Base-by-base conservation (phyloP, 2,888 invertebrate genomes). In the Andrena hattorfiana region DNA sequence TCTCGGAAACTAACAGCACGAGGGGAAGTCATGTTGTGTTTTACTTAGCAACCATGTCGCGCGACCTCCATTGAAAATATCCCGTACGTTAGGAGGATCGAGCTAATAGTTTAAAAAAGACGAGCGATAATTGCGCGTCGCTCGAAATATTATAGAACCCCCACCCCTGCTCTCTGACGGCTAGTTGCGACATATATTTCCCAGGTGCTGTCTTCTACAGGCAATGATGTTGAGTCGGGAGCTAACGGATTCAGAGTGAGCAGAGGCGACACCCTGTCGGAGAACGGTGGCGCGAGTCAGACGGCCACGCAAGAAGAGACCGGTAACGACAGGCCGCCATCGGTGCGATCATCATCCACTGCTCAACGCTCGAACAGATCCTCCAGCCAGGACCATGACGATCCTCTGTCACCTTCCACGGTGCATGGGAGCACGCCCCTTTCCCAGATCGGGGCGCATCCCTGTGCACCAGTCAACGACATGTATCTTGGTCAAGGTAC, bases 371-470 rank as follows among this genome's bases (percentile, higher is more conserved):
- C 92, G 68, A 87, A 90, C 84, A 91, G 92, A 91, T 92, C 93
- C 73, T 92, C 86, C 85, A 93, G 91, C 81, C 93, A 93, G 83
- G 93, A 93, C 82, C 92, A 91, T 66, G 93, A 93, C 73, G 92
- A 93, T 86, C 92, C 93, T 54, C 90, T 94, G 62, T 94, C 94
- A 77, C 94, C 94, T 54, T 93, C 94, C 48, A 92, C 97, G 86
- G 96, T 98, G 71, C 97, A 97, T 93, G 98, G 98, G 54, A 97
- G 97, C 87, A 98, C 98, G 71, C 98, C 98, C 0, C 96, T 98
- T 73, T 97, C 97, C 63, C 97, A 98, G 94, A 98, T 98, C 89
- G 98, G 98, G 76, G 96, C 97, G 78, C 96, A 96, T 89, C 94
- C 96, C 64, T 95, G 97, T 88, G 95, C 95, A 64, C 95, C 95